Conservation (phyloP, 2,888 invertebrate species). For the Sinohyriopsis cumingii region DNA sequence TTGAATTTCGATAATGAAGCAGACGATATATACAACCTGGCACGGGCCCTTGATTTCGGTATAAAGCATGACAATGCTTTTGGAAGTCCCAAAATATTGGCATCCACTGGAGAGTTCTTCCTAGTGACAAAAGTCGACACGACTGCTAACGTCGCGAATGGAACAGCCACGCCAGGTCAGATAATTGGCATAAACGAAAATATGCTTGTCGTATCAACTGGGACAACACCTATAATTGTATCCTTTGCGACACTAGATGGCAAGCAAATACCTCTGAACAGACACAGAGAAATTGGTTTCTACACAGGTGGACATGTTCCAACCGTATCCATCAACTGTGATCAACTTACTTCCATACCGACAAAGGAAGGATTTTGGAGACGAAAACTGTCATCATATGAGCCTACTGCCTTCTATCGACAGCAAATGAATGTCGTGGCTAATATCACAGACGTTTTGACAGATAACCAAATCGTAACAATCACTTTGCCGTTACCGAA, state of each 20-base stretch:
- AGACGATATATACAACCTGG: slow-evolving; percentile 35
- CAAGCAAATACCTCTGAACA: slow-evolving; percentile 16
- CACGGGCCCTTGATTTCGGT: slow-evolving; percentile 48
- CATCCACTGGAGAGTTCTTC: slow-evolving; percentile 33
- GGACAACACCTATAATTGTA: slow-evolving; percentile 25
- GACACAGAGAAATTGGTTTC: slow-evolving; percentile 26
- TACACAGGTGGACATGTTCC: slow-evolving; percentile 12
- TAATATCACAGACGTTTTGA: slow-evolving; percentile 36
- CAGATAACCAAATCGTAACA: slow-evolving; percentile 25
- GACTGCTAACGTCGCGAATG: background rate
- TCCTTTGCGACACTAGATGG: slow-evolving; percentile 42
- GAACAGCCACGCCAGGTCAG: slow-evolving; percentile 18
- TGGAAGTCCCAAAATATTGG: slow-evolving; percentile 46
- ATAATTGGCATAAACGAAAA: slow-evolving; percentile 41
- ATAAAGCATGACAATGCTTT: slow-evolving; percentile 43
- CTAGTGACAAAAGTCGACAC: slow-evolving; percentile 42
- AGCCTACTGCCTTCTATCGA: slow-evolving; percentile 47
- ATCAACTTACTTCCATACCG: slow-evolving; percentile 22
- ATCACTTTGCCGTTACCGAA: slow-evolving; percentile 15
- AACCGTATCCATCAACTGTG: slow-evolving; percentile 14
- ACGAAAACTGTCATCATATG: slow-evolving; percentile 31
- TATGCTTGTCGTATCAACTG: slow-evolving; percentile 37
- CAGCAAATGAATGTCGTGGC: slow-evolving; percentile 51
- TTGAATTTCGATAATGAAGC: slow-evolving; percentile 26
- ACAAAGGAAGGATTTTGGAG: slow-evolving; percentile 50